phyloP scores from a whole-genome alignment of 1,140 invertebrate species.

The Platyura marginata region DNA sequence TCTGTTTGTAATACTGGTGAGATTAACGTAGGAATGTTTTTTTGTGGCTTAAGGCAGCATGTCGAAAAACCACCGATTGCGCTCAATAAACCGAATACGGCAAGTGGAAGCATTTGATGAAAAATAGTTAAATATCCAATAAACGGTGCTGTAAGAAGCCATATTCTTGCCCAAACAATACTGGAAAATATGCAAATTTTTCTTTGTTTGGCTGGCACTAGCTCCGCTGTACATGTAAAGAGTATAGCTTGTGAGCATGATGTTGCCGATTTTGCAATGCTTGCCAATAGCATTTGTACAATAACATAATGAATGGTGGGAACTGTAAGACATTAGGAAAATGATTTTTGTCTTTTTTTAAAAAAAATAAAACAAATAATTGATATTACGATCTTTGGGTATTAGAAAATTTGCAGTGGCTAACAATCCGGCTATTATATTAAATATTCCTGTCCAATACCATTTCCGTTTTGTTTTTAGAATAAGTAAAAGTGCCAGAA shows the following conservation, averaged over 20 bases:
- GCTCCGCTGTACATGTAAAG: slow-evolving; percentile 2
- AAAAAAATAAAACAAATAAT: slow-evolving; percentile 1
- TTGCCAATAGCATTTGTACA: slow-evolving; percentile 1
- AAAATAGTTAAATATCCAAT: neutral
- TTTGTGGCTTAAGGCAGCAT: no score
- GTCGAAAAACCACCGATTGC: neutral
- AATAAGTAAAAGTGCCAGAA: slow-evolving; percentile 16
- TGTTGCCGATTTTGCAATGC: slow-evolving; percentile 1
- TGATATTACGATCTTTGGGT: slow-evolving; percentile 9
- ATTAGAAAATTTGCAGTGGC: slow-evolving; percentile 21
- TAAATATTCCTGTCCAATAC: slow-evolving; percentile 19
- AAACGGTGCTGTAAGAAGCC: slow-evolving; percentile 1
- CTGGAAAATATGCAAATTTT: slow-evolving; percentile 1
- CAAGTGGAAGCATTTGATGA: neutral
- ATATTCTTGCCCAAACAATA: slow-evolving; percentile 1
- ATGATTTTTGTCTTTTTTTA: neutral
- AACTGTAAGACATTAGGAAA: neutral
- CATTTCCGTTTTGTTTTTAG: slow-evolving; percentile 21
- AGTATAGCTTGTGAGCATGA: neutral
- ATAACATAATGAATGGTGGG: neutral
- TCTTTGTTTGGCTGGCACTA: neutral
- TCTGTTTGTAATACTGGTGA: no score
- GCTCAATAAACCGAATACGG: neutral
- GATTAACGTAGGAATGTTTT: no score
- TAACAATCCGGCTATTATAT: slow-evolving; percentile 22